phyloP scores from a whole-genome alignment of 2,113 vertebrate species.

The Eublepharis macularius region DNA sequence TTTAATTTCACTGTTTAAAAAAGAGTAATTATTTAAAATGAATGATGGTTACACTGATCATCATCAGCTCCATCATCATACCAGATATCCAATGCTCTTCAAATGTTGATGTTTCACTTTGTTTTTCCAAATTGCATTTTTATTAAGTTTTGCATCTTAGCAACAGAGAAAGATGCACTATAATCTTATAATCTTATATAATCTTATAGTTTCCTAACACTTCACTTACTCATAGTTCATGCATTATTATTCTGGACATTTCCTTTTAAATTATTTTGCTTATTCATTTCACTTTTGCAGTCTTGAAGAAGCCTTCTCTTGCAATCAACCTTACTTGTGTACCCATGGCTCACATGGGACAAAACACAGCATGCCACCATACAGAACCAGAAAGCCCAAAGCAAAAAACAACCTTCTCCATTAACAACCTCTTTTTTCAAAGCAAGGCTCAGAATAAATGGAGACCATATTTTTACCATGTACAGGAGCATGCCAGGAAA shows the following conservation, averaged over 20 bases:
- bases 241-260: not conserved
- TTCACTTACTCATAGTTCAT: not conserved
- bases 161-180: not conserved
- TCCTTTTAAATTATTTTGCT: not conserved
- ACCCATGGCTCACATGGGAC: slow-evolving; percentile 59
- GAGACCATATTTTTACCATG: slow-evolving; percentile 46
- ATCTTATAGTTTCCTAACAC: not conserved
- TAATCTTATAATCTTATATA: slow-evolving; percentile 7
- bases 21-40: not conserved
- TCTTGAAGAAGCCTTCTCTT: slow-evolving; percentile 20
- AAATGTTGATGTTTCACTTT: not conserved
- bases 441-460: slow-evolving; percentile 26
- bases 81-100: not conserved
- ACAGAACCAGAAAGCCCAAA: slow-evolving; percentile 1
- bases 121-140: not conserved
- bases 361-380: slow-evolving; percentile 32
- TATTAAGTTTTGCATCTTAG: not conserved
- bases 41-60: slow-evolving; percentile 9
- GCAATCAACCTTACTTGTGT: slow-evolving; percentile 38
- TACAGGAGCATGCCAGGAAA: slow-evolving; percentile 20
- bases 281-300: slow-evolving; percentile 25
- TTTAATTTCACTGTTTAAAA: not conserved
- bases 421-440: not conserved
- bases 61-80: not conserved
- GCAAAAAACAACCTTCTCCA: slow-evolving; percentile 1